Evolutionary conservation across 2,888 invertebrate species (phyloP).

Genomic region (Microchrysa polita): DNA sequence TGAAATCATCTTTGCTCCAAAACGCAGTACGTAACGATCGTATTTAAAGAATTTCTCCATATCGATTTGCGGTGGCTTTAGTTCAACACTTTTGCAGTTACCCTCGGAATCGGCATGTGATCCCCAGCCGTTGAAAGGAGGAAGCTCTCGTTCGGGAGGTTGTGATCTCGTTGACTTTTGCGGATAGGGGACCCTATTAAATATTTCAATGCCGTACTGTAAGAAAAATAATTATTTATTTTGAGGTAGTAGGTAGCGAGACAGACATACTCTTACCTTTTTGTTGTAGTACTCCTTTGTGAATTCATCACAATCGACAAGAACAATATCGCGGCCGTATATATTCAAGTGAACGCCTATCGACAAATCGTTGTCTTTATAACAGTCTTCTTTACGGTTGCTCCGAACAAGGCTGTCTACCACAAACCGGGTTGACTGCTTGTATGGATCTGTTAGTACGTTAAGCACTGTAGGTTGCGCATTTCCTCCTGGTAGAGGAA

Average conservation of each 20-base stretch:
- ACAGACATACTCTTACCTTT: slow-evolving; percentile 67
- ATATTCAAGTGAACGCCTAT: slow-evolving; percentile 85
- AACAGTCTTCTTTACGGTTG: slow-evolving; percentile 59
- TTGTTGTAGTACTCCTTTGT: slow-evolving; percentile 85
- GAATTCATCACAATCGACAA: slow-evolving; percentile 86
- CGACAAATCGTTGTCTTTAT: slow-evolving; percentile 71
- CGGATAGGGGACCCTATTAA: slow-evolving; percentile 56
- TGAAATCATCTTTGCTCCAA: slow-evolving; percentile 79
- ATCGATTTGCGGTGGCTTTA: slow-evolving; percentile 79
- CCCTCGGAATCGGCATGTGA: slow-evolving; percentile 89
- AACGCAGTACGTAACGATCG: slow-evolving; percentile 81
- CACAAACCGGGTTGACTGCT: slow-evolving; percentile 67
- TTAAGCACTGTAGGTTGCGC: slow-evolving; percentile 69
- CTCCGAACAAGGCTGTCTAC: slow-evolving; percentile 70
- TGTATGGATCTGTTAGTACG: slow-evolving; percentile 69
- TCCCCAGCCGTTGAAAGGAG: slow-evolving; percentile 93
- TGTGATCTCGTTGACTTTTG: neutral
- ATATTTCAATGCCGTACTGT: slow-evolving; percentile 62
- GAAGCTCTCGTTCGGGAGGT: slow-evolving; percentile 64
- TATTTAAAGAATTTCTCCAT: slow-evolving; percentile 83
- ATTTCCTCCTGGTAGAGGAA: slow-evolving; percentile 66
- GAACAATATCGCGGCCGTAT: slow-evolving; percentile 80
- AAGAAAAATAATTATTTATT: slow-evolving; percentile 2
- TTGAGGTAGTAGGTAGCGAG: slow-evolving; percentile 65
- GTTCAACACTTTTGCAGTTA: slow-evolving; percentile 83